phyloP scores from a whole-genome alignment of 2,113 vertebrate species.

The Craseonycteris thonglongyai region DNA sequence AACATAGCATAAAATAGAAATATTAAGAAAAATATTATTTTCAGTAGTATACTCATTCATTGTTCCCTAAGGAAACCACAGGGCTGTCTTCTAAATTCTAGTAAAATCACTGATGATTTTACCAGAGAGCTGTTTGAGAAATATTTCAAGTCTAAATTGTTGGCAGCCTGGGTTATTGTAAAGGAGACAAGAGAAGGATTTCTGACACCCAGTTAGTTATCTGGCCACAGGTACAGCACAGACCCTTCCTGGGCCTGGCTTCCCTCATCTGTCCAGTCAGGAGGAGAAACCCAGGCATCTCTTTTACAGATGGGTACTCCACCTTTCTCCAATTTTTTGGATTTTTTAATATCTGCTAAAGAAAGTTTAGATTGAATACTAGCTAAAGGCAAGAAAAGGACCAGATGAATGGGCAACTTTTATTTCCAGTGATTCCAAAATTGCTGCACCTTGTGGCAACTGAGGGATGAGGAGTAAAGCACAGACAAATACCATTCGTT shows the following conservation, averaged over 20 bases:
- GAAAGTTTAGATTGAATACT: neutral
- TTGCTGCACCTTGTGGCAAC: neutral
- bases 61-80: neutral
- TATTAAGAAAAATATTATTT: neutral
- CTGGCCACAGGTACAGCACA: neutral
- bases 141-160: neutral
- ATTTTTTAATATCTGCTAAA: neutral
- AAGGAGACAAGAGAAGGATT: neutral
- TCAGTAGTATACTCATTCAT: neutral
- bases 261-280: neutral
- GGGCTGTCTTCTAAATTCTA: neutral
- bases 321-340: neutral
- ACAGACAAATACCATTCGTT: neutral
- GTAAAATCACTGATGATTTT: neutral
- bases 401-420: neutral
- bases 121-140: neutral
- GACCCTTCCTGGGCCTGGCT: neutral
- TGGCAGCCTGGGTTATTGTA: neutral
- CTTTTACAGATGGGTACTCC: neutral
- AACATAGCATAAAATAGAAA: neutral
- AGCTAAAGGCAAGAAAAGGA: neutral
- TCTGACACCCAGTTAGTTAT: neutral
- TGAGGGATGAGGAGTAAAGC: neutral
- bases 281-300: neutral
- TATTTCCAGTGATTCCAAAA: neutral